Evolutionary conservation across 2,797 vertebrate species (phyloP).

Genomic region (Gymnothorax reevesii): DNA sequence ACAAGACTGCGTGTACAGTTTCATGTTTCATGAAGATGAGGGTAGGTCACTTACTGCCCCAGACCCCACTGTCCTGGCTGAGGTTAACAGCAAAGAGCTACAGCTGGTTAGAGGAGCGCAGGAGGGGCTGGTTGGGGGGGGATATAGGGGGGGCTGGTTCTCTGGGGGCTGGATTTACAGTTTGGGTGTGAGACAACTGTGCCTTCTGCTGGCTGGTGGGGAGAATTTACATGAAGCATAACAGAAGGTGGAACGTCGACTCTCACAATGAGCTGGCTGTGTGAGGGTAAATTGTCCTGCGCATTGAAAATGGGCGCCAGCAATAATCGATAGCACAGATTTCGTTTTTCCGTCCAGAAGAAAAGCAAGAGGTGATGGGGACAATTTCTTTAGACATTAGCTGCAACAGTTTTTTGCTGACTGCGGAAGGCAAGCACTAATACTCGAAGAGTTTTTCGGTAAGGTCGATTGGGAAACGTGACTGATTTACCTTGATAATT

Average conservation of each 20-base stretch:
- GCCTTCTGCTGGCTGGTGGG: conserved; percentile 69
- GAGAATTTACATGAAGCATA: conserved; percentile 42
- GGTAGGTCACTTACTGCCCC: not conserved
- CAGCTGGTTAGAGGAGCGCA: not conserved
- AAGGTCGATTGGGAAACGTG: not conserved
- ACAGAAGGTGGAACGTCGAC: not conserved
- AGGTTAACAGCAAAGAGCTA: conserved; percentile 23
- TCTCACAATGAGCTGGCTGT: not conserved
- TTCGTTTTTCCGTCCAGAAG: not conserved
- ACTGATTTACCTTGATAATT: not conserved
- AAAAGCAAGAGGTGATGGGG: not conserved
- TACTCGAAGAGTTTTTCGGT: not conserved
- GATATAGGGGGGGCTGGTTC: conserved; percentile 27
- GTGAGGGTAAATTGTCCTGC: not conserved
- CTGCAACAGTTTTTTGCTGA: not conserved
- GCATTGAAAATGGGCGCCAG: not conserved
- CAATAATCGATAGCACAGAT: not conserved
- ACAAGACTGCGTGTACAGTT: conserved; percentile 4
- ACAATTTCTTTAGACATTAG: not conserved
- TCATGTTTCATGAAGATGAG: conserved; percentile 14
- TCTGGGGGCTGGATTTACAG: conserved; percentile 42
- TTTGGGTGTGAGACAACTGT: conserved; percentile 60
- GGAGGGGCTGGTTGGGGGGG: not conserved
- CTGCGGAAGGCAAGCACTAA: not conserved
- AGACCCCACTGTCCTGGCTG: conserved; percentile 31